Evolutionary conservation across 2,888 invertebrate species (phyloP).

Genomic region (Drosophila falleni): DNA sequence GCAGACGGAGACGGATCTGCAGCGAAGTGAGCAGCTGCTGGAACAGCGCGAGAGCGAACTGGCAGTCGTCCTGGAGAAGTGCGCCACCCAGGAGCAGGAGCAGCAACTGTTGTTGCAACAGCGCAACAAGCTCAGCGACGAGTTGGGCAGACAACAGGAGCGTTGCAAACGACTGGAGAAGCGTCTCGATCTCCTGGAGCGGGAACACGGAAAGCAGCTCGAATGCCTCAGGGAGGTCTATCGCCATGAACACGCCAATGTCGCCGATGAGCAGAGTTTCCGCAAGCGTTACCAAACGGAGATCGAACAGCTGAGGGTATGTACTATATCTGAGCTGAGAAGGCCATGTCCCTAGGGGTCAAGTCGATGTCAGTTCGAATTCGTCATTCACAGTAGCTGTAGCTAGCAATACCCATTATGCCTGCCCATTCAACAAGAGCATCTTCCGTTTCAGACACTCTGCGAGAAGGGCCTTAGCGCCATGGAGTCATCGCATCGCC

Average conservation of each 20-base stretch:
- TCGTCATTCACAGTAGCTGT: too few species aligned
- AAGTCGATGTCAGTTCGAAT: too few species aligned
- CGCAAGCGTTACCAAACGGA: constrained; percentile 93
- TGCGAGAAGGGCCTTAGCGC: constrained; percentile 96
- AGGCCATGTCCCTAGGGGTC: too few species aligned
- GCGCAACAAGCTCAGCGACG: constrained; percentile 86
- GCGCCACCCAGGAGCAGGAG: constrained; percentile 84
- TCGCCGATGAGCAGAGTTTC: constrained; percentile 88
- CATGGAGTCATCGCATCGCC: constrained; percentile 95
- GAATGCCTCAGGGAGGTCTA: constrained; percentile 92
- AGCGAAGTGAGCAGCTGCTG: constrained; percentile 81
- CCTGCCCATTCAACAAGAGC: not conserved
- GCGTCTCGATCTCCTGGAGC: constrained; percentile 90
- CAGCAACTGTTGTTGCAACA: constrained; percentile 83
- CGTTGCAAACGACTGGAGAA: constrained; percentile 90
- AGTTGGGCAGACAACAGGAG: constrained; percentile 88
- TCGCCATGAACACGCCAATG: constrained; percentile 87
- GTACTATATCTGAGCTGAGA: not conserved
- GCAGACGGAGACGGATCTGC: constrained; percentile 80
- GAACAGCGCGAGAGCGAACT: constrained; percentile 83
- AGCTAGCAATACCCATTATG: not conserved
- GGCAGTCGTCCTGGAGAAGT: constrained; percentile 82
- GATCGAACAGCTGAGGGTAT: constrained; percentile 92
- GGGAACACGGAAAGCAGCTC: constrained; percentile 93
- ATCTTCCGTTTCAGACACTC: constrained; percentile 87